Base-by-base conservation (phyloP, 2,797 vertebrate genomes). In the Aulostomus chinensis region DNA sequence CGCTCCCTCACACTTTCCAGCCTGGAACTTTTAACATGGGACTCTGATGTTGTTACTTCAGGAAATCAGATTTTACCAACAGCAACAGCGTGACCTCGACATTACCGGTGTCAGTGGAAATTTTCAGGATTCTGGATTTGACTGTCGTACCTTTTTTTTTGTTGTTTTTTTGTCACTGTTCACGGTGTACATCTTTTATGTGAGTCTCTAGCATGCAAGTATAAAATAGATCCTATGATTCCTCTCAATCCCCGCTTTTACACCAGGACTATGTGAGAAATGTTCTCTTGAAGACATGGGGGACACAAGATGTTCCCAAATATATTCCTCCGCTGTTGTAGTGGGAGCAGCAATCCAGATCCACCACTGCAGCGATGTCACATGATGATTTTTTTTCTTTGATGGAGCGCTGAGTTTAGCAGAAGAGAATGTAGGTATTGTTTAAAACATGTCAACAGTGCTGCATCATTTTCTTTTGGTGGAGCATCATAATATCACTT, bases 11-110 rank as follows among this genome's bases (percentile, higher is more conserved):
- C 42, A 70, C 48, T 83, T 87, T 86, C 79, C 81, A 16, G 20
- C 59, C 34, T 30, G 85, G 79, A 84, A 86, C 78, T 64, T 78
- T 58, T 67, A 35, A 72, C 77, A 70, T 84, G 73, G 74, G 85
- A 83, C 74, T 70, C 62, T 81, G 68, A 56, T 9, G 40, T 35
- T 65, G 36, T 48, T 34, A 22, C 50, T 64, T 57, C 57, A 68
- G 82, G 84, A 84, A 86, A 69, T 50, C 20, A 49, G 63, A 61
- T 36, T 49, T 62, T 53, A 10, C 20, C 4, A 33, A 46, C 8
- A 3, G 30, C 16, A 12, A 11, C 37, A 9, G 54, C 45, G 36
- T 76, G 71, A 73, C 62, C 66, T 43, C 34, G 42, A 17, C 35
- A 11, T 28, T 51, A 12, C 32, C 24, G 9, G 46, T 71, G 64